phyloP scores from a whole-genome alignment of 2,888 invertebrate genomes.

The Spisula solida region DNA sequence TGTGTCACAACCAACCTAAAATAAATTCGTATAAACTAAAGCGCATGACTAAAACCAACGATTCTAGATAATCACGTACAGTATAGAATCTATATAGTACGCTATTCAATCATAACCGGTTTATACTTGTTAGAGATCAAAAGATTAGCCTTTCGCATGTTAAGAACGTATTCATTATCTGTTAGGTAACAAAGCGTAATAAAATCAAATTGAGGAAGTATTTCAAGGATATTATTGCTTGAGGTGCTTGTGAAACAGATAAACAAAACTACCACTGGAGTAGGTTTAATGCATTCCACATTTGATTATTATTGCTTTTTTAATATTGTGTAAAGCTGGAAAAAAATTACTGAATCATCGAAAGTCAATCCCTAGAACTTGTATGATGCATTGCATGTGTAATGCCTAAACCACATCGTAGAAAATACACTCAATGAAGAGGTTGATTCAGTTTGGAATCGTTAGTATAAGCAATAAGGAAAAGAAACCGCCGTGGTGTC shows the following conservation, averaged over 20 bases:
- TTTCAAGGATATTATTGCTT: background rate
- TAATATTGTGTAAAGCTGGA: background rate
- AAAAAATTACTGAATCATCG: background rate
- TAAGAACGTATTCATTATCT: background rate
- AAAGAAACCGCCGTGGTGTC: no score
- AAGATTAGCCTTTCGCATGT: slow-evolving; percentile 8
- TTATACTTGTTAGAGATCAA: background rate
- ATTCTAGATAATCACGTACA: background rate
- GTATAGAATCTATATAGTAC: background rate
- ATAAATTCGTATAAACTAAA: no score
- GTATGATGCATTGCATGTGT: background rate
- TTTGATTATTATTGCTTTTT: background rate
- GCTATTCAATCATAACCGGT: background rate
- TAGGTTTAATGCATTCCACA: background rate
- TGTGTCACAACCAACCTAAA: no score
- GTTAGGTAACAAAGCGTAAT: background rate
- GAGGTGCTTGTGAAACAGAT: background rate
- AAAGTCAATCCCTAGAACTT: background rate
- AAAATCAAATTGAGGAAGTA: slow-evolving; percentile 17
- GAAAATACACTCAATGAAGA: background rate
- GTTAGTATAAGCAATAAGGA: background rate
- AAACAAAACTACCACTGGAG: background rate
- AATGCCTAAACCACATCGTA: background rate
- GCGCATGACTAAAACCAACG: no score
- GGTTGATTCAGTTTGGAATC: background rate